Evolutionary conservation across 1,140 invertebrate species (phyloP).

Genomic region (Cyrtorhinus lividipennis): DNA sequence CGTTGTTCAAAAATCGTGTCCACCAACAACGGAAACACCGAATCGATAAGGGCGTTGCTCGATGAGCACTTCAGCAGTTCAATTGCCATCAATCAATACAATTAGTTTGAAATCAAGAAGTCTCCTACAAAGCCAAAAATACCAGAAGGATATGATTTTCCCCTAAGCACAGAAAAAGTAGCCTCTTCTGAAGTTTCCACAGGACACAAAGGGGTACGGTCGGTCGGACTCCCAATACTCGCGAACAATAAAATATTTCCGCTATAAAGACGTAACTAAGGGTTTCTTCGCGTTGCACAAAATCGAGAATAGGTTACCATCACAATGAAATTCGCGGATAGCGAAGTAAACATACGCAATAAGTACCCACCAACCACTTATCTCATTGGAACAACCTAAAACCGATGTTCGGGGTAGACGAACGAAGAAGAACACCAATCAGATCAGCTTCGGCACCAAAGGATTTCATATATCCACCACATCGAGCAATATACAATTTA

Average conservation of each 20-base stretch:
- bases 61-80: background rate
- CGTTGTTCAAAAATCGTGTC: no score
- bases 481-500: background rate
- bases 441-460: background rate
- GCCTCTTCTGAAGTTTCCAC: background rate
- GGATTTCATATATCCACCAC: background rate
- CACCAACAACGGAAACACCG: no score
- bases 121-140: background rate
- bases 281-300: background rate
- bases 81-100: background rate
- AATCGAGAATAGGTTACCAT: no score
- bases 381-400: background rate
- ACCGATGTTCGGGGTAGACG: background rate
- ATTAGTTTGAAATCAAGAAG: background rate
- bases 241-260: background rate
- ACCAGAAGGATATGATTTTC: background rate
- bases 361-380: no score
- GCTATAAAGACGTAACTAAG: background rate
- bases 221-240: background rate
- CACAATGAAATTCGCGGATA: background rate
- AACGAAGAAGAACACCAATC: background rate
- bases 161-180: background rate
- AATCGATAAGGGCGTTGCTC: no score
- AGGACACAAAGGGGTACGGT: background rate
- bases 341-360: background rate